These are phyloP conservation scores for Xestoiulus laeticollis DNA, from an alignment of 2,888 invertebrate genomes.

Conservation along the genomic window DNA sequence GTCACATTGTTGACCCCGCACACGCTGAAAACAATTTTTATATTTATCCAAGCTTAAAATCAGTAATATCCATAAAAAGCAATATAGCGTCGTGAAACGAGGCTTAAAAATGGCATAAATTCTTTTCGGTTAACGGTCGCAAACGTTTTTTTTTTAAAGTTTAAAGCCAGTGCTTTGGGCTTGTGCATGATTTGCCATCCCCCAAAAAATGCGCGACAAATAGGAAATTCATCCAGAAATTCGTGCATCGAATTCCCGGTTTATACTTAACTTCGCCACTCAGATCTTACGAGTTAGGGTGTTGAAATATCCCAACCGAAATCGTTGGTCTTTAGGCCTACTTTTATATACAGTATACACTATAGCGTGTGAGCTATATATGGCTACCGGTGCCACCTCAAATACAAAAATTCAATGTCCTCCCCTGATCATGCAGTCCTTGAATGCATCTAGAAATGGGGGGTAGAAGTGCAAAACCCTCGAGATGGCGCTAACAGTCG, in stretches of 20 bases:
- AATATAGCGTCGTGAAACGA: not conserved
- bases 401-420: conserved; percentile 8
- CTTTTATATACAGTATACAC: not conserved
- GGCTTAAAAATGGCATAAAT: not conserved
- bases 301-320: not conserved
- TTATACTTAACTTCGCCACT: conserved; percentile 4
- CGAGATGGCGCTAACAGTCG: not conserved
- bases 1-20: not conserved
- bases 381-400: conserved; percentile 32
- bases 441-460: conserved; percentile 12
- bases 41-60: not conserved
- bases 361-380: conserved; percentile 28
- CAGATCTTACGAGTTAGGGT: not conserved
- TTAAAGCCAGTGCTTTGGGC: not conserved
- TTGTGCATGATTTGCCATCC: not conserved
- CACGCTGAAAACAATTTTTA: not conserved
- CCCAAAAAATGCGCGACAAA: not conserved
- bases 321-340: not conserved
- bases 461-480: not conserved
- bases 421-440: conserved; percentile 25
- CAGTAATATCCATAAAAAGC: not conserved
- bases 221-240: not conserved
- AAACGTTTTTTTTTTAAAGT: not conserved
- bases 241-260: not conserved
- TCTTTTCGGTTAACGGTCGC: not conserved